Evolutionary conservation across 2,113 vertebrate species (phyloP).

Genomic region (Petroica traversi): DNA sequence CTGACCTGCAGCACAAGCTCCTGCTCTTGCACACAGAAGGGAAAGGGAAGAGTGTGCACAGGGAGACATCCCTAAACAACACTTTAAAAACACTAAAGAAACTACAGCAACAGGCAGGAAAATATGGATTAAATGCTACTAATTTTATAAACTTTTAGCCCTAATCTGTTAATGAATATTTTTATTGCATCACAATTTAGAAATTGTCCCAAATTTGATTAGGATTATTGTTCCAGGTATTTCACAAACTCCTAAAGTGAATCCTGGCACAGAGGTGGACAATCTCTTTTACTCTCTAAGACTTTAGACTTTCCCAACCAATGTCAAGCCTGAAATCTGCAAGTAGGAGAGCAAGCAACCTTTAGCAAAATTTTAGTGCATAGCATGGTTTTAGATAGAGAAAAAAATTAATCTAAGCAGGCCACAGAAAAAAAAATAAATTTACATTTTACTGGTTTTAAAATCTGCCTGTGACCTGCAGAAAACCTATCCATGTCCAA

Average conservation of each 20-base stretch:
- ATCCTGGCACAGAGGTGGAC: not conserved
- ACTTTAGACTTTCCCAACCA: not conserved
- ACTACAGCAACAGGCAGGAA: too few relatives aligned
- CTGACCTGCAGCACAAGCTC: not conserved
- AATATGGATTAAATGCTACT: too few relatives aligned
- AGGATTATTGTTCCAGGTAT: not conserved
- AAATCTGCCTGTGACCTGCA: not conserved
- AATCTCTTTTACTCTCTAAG: not conserved
- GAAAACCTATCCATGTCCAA: not conserved
- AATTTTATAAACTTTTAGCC: too few relatives aligned
- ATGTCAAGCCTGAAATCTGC: not conserved
- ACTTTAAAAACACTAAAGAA: too few relatives aligned
- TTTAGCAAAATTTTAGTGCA: not conserved
- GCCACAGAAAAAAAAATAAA: not conserved
- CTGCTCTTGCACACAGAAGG: not conserved
- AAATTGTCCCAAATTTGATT: not conserved
- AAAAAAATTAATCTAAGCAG: not conserved
- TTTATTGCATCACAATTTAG: not conserved
- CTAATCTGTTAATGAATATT: not conserved
- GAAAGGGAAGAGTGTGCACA: not conserved
- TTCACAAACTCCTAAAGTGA: not conserved
- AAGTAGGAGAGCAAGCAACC: not conserved
- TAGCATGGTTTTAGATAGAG: not conserved
- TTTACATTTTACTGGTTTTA: not conserved
- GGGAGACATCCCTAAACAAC: not conserved